Evolutionary conservation across 2,797 vertebrate genomes (phyloP).

Genomic region (Lagodon rhomboides): DNA sequence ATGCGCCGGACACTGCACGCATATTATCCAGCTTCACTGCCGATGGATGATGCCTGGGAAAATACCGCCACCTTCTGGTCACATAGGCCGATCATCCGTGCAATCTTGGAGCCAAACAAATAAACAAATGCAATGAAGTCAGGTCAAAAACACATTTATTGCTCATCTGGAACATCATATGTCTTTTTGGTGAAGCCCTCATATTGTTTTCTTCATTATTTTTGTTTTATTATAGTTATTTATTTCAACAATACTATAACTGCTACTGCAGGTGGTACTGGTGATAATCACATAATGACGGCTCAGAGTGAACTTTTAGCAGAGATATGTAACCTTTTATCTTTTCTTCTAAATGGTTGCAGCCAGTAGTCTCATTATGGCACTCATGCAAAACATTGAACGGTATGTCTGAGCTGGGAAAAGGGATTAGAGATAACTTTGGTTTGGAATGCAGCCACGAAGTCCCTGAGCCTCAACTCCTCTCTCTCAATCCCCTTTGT

Average conservation of each 20-base stretch:
- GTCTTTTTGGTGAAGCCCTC: no score
- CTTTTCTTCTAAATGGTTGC: not conserved
- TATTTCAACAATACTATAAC: not conserved
- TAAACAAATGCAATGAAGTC: not conserved
- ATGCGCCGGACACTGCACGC: not conserved
- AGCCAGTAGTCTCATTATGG: not conserved
- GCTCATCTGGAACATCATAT: no score
- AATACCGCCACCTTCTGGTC: slow-evolving; percentile 46
- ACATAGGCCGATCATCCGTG: not conserved
- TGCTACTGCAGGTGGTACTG: not conserved
- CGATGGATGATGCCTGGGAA: not conserved
- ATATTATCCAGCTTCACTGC: slow-evolving; percentile 16
- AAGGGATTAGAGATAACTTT: slow-evolving; percentile 33
- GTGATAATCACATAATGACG: not conserved
- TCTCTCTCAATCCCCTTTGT: not conserved
- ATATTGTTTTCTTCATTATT: not conserved
- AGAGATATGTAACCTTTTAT: not conserved
- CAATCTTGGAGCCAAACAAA: not conserved
- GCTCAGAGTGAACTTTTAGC: not conserved
- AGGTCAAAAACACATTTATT: no score
- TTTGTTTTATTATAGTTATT: not conserved
- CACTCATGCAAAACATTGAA: slow-evolving; percentile 6
- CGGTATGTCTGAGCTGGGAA: not conserved
- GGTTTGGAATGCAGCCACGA: slow-evolving; percentile 31
- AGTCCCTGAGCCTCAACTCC: slow-evolving; percentile 20